Evolutionary conservation across 2,888 invertebrate genomes (phyloP).

Genomic region (Torymus auratus): DNA sequence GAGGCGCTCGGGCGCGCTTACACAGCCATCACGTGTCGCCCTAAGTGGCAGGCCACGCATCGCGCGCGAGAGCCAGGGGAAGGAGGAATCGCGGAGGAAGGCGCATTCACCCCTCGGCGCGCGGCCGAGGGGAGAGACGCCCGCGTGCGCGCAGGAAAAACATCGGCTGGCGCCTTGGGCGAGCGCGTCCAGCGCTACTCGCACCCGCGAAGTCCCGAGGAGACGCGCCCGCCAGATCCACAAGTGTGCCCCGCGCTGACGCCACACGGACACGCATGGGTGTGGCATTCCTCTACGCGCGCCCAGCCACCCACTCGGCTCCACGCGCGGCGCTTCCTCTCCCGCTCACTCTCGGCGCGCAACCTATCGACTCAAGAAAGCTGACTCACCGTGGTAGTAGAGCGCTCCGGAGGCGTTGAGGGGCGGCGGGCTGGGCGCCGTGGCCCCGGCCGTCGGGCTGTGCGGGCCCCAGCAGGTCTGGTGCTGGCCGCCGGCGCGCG

Average conservation of each 20-base stretch:
- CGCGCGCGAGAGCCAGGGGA: not conserved
- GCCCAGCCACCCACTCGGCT: constrained; percentile 3
- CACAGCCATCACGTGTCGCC: constrained; percentile 19
- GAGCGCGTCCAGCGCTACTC: not conserved
- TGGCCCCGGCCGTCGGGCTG: constrained; percentile 86
- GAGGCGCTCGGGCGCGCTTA: constrained; percentile 16
- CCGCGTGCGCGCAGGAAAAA: too few relatives aligned
- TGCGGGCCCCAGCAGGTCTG: constrained; percentile 83
- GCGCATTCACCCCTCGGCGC: constrained; percentile 9
- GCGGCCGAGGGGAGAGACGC: not conserved
- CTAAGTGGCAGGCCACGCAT: constrained; percentile 3
- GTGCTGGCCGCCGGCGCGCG: constrained; percentile 65
- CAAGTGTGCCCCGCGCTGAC: constrained; percentile 42
- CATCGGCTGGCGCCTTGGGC: not conserved
- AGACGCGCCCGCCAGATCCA: constrained; percentile 17
- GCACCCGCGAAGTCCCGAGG: too few relatives aligned
- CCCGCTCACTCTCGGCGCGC: not conserved
- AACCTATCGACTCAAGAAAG: too few relatives aligned
- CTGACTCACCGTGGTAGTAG: constrained; percentile 73
- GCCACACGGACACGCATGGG: constrained; percentile 35
- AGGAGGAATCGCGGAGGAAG: constrained; percentile 1
- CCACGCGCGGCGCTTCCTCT: not conserved
- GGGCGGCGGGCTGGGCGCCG: constrained; percentile 78
- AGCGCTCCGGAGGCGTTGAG: constrained; percentile 75
- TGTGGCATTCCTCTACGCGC: constrained; percentile 47